Conservation (phyloP, 2,113 vertebrate genomes). For the Channa maculata region DNA sequence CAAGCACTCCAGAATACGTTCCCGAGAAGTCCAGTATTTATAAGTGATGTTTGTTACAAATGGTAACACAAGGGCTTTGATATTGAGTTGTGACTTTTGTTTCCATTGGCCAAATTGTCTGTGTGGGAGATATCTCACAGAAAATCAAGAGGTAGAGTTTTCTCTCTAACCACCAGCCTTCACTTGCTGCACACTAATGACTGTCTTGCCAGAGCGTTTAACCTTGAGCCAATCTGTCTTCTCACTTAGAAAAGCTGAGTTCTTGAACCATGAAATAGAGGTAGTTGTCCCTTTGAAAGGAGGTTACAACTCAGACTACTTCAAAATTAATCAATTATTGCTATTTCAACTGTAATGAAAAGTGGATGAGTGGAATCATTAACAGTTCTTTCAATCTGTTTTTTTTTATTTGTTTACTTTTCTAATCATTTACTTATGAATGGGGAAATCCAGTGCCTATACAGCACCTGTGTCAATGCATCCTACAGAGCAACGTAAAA, state of each 20-base stretch:
- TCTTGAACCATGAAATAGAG: conserved; percentile 81
- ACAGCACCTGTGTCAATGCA: conserved; percentile 33
- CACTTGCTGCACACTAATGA: conserved; percentile 78
- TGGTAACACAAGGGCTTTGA: conserved; percentile 31
- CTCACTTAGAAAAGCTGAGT: conserved; percentile 70
- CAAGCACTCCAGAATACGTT: not conserved
- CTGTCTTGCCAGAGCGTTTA: conserved; percentile 74
- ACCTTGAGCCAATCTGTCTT: conserved; percentile 79
- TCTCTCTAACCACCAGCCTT: conserved; percentile 52
- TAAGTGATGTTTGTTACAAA: conserved; percentile 46
- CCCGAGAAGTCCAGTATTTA: conserved; percentile 12
- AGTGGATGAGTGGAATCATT: conserved; percentile 18
- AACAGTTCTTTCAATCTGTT: conserved; percentile 18
- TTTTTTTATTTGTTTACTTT: not conserved
- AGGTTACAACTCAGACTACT: conserved; percentile 63
- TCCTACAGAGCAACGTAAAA: conserved; percentile 6
- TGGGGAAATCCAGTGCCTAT: conserved; percentile 2
- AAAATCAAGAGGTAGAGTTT: conserved; percentile 58
- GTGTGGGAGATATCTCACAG: conserved; percentile 55
- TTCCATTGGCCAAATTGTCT: conserved; percentile 47
- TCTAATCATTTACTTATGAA: not conserved
- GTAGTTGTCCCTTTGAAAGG: conserved; percentile 66
- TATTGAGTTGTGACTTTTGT: conserved; percentile 46
- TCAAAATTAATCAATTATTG: conserved; percentile 69
- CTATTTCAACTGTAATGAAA: conserved; percentile 51